Evolutionary conservation across 1,140 invertebrate species (phyloP), one percentile per base, ranked within the genome.

Genomic region (Ladona fulva): DNA sequence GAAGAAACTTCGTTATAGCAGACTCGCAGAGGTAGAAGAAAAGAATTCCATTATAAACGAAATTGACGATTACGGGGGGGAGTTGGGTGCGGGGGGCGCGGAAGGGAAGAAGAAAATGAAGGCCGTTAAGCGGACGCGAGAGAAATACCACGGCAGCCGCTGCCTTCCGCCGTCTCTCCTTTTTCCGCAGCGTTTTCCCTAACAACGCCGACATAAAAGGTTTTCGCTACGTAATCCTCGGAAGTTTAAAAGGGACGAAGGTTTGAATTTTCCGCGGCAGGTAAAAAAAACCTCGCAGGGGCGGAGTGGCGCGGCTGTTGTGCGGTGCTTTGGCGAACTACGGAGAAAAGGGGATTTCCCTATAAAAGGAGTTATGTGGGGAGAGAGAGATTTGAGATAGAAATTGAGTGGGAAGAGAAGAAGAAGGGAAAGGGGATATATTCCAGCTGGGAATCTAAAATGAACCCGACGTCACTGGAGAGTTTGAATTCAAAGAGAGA

Each of bases 1-100:
- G 52, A 66, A 66, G 52, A 66, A 66, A 66, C 52, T 66, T 66
- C 52, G 52, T 66, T 66, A 66, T 66, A 66, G 52, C 52, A 19
- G 44, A 52, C 44, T 52, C 44, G 44, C 19, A 22, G 52, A 66
- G 52, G 52, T 66, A 19, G 52, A 66, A 66, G 52, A 66, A 66
- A 66, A 66, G 52, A 66, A 66, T 66, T 66, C 52, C 52, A 66
- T 66, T 66, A 66, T 66, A 66, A 66, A 66, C 52, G 52, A 66
- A 66, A 66, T 66, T 66, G 52, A 66, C 52, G 52, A 66, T 66
- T 66, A 66, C 52, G 14, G 52, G 52, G n/a, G 52, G 44, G 44
- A 52, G 44, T 52, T 52, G 44, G 44, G 10, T 52, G 10, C 10
- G 19, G 44, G 44, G 44, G 44, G 44, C 19, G 44, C 10, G 44